Percentiles rank a stretch among this genome's conserved stretches.
phyloP scores from a whole-genome alignment of 2,113 vertebrate genomes.

The Lepus americanus region DNA sequence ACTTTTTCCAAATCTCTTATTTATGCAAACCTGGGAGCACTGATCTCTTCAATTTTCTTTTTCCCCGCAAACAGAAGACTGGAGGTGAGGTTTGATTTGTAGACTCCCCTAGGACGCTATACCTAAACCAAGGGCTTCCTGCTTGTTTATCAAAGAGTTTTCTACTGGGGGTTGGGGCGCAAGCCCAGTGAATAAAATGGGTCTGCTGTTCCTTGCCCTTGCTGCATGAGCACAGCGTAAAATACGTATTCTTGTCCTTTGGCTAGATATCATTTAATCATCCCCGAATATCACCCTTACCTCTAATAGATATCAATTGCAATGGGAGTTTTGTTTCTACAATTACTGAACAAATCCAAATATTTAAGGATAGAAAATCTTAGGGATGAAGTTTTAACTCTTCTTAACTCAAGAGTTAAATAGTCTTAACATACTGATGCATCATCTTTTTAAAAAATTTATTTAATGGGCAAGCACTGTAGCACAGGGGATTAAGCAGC shows the following conservation, averaged over 20 bases:
- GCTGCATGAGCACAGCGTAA: background rate
- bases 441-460: background rate
- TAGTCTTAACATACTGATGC: background rate
- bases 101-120: background rate
- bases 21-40: background rate
- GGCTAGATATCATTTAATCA: background rate
- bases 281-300: background rate
- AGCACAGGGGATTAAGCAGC: no score
- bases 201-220: background rate
- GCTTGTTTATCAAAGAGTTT: constrained; percentile 7
- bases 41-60: background rate
- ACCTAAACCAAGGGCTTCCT: background rate
- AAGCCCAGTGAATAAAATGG: background rate
- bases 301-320: background rate
- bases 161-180: background rate
- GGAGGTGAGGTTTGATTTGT: background rate
- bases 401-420: constrained; percentile 32
- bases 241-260: background rate
- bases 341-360: constrained; percentile 40
- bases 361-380: constrained; percentile 18
- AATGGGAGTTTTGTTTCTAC: background rate
- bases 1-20: background rate
- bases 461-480: no score
- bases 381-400: constrained; percentile 22
- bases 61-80: background rate